phyloP scores from a whole-genome alignment of 92 coral and sea anemone species.

The Galaxea fascicularis region DNA sequence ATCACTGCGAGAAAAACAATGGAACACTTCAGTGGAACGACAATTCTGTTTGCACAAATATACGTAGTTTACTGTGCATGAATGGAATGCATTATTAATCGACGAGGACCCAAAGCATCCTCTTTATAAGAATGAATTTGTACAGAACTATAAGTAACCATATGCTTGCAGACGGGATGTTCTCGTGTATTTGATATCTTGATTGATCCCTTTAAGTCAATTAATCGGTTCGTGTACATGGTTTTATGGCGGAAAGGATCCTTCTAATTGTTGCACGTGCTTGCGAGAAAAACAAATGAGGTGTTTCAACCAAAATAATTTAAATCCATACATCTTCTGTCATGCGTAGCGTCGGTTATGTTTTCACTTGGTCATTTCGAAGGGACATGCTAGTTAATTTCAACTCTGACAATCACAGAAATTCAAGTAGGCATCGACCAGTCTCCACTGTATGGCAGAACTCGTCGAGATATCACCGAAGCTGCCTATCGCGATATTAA shows the following conservation, averaged over 20 bases:
- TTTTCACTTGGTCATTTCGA: background rate
- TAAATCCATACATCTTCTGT: background rate
- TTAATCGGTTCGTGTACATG: constrained; percentile 13
- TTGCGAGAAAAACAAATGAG: constrained; percentile 1
- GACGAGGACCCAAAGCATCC: background rate
- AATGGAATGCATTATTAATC: constrained; percentile 21
- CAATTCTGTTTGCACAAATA: constrained; percentile 34
- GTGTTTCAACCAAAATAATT: background rate
- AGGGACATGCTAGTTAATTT: background rate
- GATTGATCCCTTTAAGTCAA: constrained; percentile 31
- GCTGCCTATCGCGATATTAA: background rate
- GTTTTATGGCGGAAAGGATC: constrained; percentile 29
- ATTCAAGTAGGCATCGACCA: background rate
- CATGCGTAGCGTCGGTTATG: background rate
- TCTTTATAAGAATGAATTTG: background rate
- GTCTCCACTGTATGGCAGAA: too few relatives aligned
- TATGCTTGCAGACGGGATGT: background rate
- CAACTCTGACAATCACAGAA: background rate
- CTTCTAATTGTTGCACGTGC: constrained; percentile 51
- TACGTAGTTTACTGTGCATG: background rate
- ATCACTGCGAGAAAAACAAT: constrained; percentile 46
- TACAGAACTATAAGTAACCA: background rate
- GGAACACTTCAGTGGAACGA: constrained; percentile 34
- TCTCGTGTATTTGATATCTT: background rate
- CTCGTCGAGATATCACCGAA: too few relatives aligned